A percentile compares a stretch with the other conserved stretches of the same genome.
These are phyloP conservation scores for Oscheius sp. DNA, from an alignment of 2,888 invertebrate genomes.

Conservation along the genomic window DNA sequence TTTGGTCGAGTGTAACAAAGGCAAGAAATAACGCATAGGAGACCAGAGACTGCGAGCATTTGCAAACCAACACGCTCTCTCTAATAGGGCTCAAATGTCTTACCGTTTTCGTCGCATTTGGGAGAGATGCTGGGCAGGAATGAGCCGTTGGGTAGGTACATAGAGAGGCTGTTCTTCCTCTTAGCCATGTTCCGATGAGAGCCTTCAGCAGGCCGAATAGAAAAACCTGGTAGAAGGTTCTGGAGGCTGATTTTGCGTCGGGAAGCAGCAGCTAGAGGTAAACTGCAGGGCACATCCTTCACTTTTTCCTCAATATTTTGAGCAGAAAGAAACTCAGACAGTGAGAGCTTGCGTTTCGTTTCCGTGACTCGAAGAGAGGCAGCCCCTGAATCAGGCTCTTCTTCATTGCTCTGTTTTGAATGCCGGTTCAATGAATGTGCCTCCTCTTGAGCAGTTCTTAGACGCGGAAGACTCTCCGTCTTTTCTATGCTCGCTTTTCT, in stretches of 20 bases:
- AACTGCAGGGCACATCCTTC: neutral
- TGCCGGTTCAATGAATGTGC: neutral
- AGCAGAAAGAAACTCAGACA: conserved; percentile 8
- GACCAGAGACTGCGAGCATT: too few relatives aligned
- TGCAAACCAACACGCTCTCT: too few relatives aligned
- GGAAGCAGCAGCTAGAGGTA: neutral
- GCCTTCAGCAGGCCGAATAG: neutral
- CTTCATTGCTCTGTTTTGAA: conserved; percentile 4
- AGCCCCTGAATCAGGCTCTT: neutral
- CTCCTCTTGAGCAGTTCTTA: neutral
- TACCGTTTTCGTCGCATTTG: neutral
- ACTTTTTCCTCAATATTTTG: neutral
- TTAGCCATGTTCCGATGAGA: neutral
- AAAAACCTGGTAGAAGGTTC: conserved; percentile 4
- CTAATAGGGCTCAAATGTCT: neutral
- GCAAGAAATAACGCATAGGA: too few relatives aligned
- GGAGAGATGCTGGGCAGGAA: neutral
- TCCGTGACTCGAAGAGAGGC: neutral
- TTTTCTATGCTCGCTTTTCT: neutral
- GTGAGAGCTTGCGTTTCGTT: conserved; percentile 4
- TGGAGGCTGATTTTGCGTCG: neutral
- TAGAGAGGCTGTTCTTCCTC: neutral
- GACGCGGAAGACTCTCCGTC: neutral
- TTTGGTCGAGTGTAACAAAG: too few relatives aligned
- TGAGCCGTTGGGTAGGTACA: neutral